These are phyloP conservation scores for Hydraecia micacea DNA, from an alignment of 2,888 invertebrate genomes.

Conservation along the genomic window DNA sequence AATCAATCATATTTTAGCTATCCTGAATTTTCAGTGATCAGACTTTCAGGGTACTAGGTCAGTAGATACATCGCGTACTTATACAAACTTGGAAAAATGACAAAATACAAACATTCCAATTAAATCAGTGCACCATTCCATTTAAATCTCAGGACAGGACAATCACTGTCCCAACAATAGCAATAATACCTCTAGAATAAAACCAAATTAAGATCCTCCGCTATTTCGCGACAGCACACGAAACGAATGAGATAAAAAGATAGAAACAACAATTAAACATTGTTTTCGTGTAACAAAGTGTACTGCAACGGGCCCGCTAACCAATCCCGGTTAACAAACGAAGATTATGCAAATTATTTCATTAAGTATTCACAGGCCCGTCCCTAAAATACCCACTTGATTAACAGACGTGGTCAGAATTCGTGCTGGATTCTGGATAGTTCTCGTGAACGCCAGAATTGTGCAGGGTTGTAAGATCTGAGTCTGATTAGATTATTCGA, in stretches of 20 bases:
- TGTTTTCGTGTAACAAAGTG: conserved; percentile 59
- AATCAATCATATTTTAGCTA: background rate
- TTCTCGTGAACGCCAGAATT: conserved; percentile 49
- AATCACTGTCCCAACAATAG: conserved; percentile 34
- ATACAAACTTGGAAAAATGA: background rate
- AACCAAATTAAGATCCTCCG: conserved; percentile 47
- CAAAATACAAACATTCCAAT: background rate
- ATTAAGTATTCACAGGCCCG: conserved; percentile 68
- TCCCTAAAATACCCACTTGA: conserved; percentile 72
- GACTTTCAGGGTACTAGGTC: too few species aligned
- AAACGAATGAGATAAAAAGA: conserved; percentile 56
- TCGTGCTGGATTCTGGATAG: conserved; percentile 57
- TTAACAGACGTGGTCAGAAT: conserved; percentile 70
- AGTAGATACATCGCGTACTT: background rate
- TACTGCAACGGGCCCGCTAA: conserved; percentile 54
- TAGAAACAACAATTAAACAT: conserved; percentile 59
- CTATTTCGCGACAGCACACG: conserved; percentile 26
- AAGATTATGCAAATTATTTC: conserved; percentile 73
- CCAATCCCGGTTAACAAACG: conserved; percentile 66
- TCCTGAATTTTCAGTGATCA: background rate
- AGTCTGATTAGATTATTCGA: conserved; percentile 5
- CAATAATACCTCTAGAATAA: conserved; percentile 42
- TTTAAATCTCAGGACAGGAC: conserved; percentile 22
- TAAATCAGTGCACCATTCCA: conserved; percentile 3
- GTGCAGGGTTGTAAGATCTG: conserved; percentile 41